These are phyloP conservation scores for Cosmopolites sordidus DNA, from an alignment of 2,888 invertebrate genomes.

Conservation along the genomic window DNA sequence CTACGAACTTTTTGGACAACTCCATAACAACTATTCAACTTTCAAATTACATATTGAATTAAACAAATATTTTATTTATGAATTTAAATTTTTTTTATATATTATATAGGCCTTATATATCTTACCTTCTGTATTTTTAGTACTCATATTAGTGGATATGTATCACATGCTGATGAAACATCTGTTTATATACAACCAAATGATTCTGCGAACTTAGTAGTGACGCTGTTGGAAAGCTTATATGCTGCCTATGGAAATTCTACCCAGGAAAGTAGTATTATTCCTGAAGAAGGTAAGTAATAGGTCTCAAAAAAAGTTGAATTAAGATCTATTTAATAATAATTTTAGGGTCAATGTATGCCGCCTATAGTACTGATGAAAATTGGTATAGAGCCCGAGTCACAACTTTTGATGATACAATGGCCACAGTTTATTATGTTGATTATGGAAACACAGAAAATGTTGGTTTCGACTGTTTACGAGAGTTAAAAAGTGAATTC, in stretches of 20 bases:
- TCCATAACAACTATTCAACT: too few species aligned
- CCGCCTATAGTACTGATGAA: slow-evolving; percentile 53
- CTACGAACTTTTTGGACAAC: too few species aligned
- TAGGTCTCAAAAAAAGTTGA: too few species aligned
- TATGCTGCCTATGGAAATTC: slow-evolving; percentile 55
- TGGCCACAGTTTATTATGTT: slow-evolving; percentile 55
- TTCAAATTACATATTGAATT: too few species aligned
- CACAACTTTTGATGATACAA: slow-evolving; percentile 46
- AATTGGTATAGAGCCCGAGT: slow-evolving; percentile 70
- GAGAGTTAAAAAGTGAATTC: slow-evolving; percentile 38
- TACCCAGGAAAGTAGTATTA: slow-evolving; percentile 43
- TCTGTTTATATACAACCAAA: slow-evolving; percentile 62
- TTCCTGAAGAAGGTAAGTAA: slow-evolving; percentile 52
- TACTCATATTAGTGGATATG: slow-evolving; percentile 56
- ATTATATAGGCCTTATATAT: too few species aligned
- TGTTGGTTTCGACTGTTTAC: slow-evolving; percentile 42
- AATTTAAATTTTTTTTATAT: background rate
- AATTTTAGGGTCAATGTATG: slow-evolving; percentile 52
- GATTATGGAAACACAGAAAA: slow-evolving; percentile 70
- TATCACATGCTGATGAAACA: slow-evolving; percentile 57
- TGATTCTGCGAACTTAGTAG: slow-evolving; percentile 50
- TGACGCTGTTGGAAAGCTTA: slow-evolving; percentile 52
- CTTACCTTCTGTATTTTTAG: slow-evolving; percentile 34
- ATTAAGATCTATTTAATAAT: too few species aligned
- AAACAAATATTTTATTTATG: background rate